phyloP scores from a whole-genome alignment of 2,888 invertebrate species.

The Venusia cambrica region DNA sequence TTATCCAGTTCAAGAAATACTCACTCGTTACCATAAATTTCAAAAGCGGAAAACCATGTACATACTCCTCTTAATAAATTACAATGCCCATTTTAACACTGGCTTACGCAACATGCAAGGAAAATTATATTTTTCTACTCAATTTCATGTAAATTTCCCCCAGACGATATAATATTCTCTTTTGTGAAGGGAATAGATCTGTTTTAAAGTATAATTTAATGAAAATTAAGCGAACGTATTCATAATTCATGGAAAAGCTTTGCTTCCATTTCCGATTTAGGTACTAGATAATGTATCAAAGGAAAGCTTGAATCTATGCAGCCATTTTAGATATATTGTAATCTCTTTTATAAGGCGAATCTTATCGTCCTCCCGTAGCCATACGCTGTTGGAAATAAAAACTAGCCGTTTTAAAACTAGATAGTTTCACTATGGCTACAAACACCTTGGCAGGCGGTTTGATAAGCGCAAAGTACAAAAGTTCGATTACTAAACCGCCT shows the following conservation, averaged over 20 bases:
- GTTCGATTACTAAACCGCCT: too few species aligned
- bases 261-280: too few species aligned
- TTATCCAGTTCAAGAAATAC: slow-evolving; percentile 11
- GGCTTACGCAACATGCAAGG: slow-evolving; percentile 31
- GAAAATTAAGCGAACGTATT: slow-evolving; percentile 59
- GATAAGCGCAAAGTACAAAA: too few species aligned
- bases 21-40: slow-evolving; percentile 9
- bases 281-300: too few species aligned
- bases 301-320: too few species aligned
- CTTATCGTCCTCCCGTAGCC: too few species aligned
- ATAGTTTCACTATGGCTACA: too few species aligned
- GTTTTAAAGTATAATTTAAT: slow-evolving; percentile 60
- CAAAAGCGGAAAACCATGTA: slow-evolving; percentile 9
- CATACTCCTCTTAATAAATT: slow-evolving; percentile 28
- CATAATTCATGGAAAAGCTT: slow-evolving; percentile 55
- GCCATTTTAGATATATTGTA: too few species aligned
- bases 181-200: slow-evolving; percentile 37
- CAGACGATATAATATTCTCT: slow-evolving; percentile 27
- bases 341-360: too few species aligned
- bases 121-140: slow-evolving; percentile 41
- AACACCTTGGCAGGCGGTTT: too few species aligned
- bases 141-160: slow-evolving; percentile 55
- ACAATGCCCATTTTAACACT: slow-evolving; percentile 24
- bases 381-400: too few species aligned
- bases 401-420: too few species aligned